Percentiles rank a stretch among this genome's conserved stretches.
Conservation (phyloP, 2,113 vertebrate genomes). For the Vanacampus margaritifer region DNA sequence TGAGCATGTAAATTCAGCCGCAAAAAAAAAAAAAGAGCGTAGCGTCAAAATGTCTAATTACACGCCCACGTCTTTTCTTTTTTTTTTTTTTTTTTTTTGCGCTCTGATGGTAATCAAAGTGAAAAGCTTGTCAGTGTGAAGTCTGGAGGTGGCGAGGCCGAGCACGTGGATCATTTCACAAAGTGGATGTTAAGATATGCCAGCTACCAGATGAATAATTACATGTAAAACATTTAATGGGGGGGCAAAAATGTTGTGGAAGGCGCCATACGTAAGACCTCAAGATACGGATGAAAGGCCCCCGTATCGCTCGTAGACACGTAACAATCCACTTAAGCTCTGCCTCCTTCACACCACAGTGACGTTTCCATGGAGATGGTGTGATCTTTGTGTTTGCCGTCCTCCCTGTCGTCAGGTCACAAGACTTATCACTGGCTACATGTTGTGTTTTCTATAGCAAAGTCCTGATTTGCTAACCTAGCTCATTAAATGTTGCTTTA, state of each 20-base stretch:
- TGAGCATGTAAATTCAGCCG: conserved; percentile 24
- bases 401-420: conserved; percentile 25
- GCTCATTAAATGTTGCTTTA: neutral
- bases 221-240: conserved; percentile 42
- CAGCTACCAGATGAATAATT: conserved; percentile 44
- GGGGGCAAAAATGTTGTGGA: conserved; percentile 28
- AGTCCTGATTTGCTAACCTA: conserved; percentile 7
- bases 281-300: conserved; percentile 24
- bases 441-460: neutral
- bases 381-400: conserved; percentile 42
- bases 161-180: conserved; percentile 32
- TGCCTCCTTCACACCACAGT: conserved; percentile 33
- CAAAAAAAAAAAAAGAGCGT: conserved; percentile 25
- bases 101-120: conserved; percentile 32
- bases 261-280: conserved; percentile 25
- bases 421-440: conserved; percentile 9
- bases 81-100: conserved; percentile 19
- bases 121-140: conserved; percentile 43
- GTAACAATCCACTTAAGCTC: conserved; percentile 42
- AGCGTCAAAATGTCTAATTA: conserved; percentile 35
- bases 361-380: conserved; percentile 56
- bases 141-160: conserved; percentile 31
- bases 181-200: conserved; percentile 48
- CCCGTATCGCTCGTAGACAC: conserved; percentile 18
- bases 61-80: conserved; percentile 9